phyloP scores from a whole-genome alignment of 1,140 invertebrate genomes.

The Macrobrachium rosenbergii region DNA sequence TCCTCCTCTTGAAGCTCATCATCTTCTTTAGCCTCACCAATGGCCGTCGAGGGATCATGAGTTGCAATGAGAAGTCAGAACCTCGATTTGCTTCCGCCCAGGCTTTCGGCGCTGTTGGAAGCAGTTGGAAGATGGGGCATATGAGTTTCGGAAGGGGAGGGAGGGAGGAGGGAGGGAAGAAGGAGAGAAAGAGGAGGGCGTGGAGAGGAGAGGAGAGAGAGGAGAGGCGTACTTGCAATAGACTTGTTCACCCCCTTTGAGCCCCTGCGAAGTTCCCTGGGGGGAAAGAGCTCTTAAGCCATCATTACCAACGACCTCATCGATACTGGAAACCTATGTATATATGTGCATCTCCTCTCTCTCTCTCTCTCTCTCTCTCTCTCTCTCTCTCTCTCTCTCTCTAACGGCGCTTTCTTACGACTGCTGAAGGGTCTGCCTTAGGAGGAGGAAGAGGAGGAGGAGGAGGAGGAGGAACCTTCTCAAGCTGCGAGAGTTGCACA shows the following conservation, averaged over 20 bases:
- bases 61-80: too few relatives aligned
- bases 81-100: too few relatives aligned
- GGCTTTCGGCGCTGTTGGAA: too few relatives aligned
- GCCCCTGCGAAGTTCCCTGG: conserved; percentile 50
- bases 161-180: background rate
- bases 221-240: conserved; percentile 41
- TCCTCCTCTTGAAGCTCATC: too few relatives aligned
- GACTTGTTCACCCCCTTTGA: conserved; percentile 52
- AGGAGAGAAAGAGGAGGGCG: background rate
- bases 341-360: background rate
- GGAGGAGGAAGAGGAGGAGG: too few relatives aligned
- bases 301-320: conserved; percentile 54
- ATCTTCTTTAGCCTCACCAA: background rate
- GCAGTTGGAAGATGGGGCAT: too few relatives aligned
- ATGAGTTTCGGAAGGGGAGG: background rate
- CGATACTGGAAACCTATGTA: background rate
- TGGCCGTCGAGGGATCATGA: too few relatives aligned
- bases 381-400: background rate
- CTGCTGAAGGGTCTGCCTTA: background rate
- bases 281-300: background rate
- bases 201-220: background rate
- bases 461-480: too few relatives aligned
- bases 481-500: too few relatives aligned
- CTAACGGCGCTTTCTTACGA: background rate
- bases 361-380: background rate